Evolutionary conservation across 1,140 invertebrate species (phyloP), one percentile per base, ranked within the genome.

Genomic region (Drosophila triauraria): DNA sequence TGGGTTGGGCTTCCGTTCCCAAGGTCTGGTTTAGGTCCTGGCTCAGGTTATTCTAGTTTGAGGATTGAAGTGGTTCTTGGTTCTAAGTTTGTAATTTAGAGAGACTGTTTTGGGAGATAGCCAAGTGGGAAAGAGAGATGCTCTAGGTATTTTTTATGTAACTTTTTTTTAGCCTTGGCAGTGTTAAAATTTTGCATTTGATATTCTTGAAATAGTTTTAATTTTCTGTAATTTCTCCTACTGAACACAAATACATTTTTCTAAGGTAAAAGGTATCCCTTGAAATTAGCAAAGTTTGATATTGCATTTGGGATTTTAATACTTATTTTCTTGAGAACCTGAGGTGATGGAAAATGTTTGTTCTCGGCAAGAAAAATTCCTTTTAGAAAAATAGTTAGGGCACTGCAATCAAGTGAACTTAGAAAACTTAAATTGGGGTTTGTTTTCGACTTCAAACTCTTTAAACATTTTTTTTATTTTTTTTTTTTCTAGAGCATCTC

Each of bases 181-280:
- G 84, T 90, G 84, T 38, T 70, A 47, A 68, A 75, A 59, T 67
- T 79, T 50, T 59, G 44, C 42, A 40, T 63, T 80, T 87, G 83
- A 85, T 81, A 86, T 81, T 48, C 51, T 50, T 8, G 12, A 46
- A 83, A 63, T 20, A 32, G 12, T 60, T 35, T 17, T 5, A 17
- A 54, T 32, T 35, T 35, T 35, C 8, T 15, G 10, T 20, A 3
- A 17, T 8, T 20, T 35, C 4, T 53, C 0, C 8, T 20, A 20
- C 2, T 13, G 0, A 32, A 17, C 4, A 17, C 13, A 0, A 30
- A 50, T 10, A 10, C 1, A 17, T 51, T 30, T 3, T 51, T 50
- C 17, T 10, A 15, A 2, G 15, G 8, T 8, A 50, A 30, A 5
- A 27, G 15, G 9, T 48, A 27, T 2, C 7, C 1, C 6, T 15